Conservation (phyloP, 2,888 invertebrate genomes). For the Latrodectus hesperus region DNA sequence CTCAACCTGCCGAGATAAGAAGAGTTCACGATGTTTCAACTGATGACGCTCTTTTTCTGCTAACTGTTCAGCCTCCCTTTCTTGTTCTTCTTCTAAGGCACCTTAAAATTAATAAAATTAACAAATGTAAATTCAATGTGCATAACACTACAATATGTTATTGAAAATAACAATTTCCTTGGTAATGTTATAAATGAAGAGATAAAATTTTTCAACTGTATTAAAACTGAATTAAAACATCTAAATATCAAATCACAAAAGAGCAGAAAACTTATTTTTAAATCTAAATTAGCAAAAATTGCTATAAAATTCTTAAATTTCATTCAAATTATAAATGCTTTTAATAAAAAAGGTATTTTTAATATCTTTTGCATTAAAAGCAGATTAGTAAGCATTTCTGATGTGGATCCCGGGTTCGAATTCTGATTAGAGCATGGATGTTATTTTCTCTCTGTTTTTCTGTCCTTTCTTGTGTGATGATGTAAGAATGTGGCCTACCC, state of each 20-base stretch:
- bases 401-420: too few relatives aligned
- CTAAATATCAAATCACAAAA: too few relatives aligned
- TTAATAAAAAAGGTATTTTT: too few relatives aligned
- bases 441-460: too few relatives aligned
- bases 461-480: too few relatives aligned
- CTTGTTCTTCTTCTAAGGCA: conserved; percentile 83
- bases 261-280: background rate
- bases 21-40: conserved; percentile 97
- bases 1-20: conserved; percentile 95
- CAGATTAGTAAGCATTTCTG: too few relatives aligned
- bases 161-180: background rate
- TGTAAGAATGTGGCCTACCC: too few relatives aligned
- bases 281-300: background rate
- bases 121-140: background rate
- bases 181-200: too few relatives aligned
- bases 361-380: too few relatives aligned
- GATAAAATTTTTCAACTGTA: too few relatives aligned
- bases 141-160: background rate
- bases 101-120: conserved; percentile 75
- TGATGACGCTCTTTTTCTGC: conserved; percentile 93
- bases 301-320: background rate
- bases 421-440: too few relatives aligned
- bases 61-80: conserved; percentile 79
- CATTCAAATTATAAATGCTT: too few relatives aligned
- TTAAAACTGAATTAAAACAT: background rate